These are phyloP conservation scores for Coregonus suidteri DNA, from an alignment of 2,797 vertebrate genomes.

Conservation along the genomic window DNA sequence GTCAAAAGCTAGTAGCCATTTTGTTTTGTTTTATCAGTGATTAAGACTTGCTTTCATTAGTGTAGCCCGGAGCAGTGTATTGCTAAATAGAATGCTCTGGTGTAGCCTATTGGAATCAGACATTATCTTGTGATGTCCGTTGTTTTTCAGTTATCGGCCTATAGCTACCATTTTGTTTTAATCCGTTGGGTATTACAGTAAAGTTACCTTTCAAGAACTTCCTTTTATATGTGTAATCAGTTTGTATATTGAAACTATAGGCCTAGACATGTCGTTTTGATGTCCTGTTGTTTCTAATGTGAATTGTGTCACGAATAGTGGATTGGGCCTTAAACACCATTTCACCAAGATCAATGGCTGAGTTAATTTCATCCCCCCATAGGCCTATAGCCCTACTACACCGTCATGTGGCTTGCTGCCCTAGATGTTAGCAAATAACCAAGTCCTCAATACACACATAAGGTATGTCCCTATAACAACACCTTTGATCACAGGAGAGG, in stretches of 20 bases:
- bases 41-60: background rate
- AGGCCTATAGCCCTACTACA: conserved; percentile 64
- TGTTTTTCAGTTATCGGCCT: background rate
- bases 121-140: conserved; percentile 5
- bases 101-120: conserved; percentile 15
- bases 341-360: conserved; percentile 59
- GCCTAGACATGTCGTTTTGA: background rate
- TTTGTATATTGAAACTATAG: conserved; percentile 2
- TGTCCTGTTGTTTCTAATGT: conserved; percentile 7
- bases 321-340: conserved; percentile 59
- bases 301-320: conserved; percentile 47
- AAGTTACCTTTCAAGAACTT: background rate
- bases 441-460: conserved; percentile 16
- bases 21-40: conserved; percentile 23
- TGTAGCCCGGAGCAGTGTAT: background rate
- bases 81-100: background rate
- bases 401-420: conserved; percentile 30
- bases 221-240: background rate
- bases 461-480: background rate
- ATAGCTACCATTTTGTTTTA: background rate
- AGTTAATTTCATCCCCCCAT: conserved; percentile 33
- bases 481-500: background rate
- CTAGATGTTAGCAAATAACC: conserved; percentile 15
- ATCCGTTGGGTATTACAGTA: background rate
- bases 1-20: conserved; percentile 40